Evolutionary conservation across 1,140 invertebrate species (phyloP).

Genomic region (Hetaerina americana): DNA sequence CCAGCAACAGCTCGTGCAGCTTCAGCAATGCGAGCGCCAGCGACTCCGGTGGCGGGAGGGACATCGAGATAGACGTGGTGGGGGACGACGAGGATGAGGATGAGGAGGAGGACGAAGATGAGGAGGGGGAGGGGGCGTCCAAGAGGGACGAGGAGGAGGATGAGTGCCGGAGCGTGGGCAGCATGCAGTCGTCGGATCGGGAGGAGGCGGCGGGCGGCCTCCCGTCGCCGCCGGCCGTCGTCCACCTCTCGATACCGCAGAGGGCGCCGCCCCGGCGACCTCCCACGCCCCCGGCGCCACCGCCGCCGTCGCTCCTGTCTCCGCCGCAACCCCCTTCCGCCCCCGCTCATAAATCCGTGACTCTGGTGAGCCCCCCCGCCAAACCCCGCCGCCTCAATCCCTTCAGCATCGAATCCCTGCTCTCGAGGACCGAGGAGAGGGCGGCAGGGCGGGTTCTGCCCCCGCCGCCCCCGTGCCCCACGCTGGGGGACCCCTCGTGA

Average conservation of each 20-base stretch:
- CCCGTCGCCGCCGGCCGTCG: too few relatives aligned
- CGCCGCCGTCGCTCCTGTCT: neutral
- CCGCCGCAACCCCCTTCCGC: constrained; percentile 1
- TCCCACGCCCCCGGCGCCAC: too few relatives aligned
- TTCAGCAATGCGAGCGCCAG: constrained; percentile 18
- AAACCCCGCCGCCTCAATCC: constrained; percentile 12
- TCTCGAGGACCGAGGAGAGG: constrained; percentile 5
- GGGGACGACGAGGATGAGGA: constrained; percentile 33
- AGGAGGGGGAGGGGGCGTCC: constrained; percentile 25
- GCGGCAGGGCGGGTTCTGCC: too few relatives aligned
- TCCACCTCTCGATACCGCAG: too few relatives aligned
- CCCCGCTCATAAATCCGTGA: constrained; percentile 1
- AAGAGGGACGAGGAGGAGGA: too few relatives aligned
- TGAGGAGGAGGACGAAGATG: constrained; percentile 42
- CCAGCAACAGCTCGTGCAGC: constrained; percentile 17
- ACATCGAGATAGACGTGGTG: constrained; percentile 64
- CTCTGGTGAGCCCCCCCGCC: neutral
- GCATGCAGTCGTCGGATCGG: neutral
- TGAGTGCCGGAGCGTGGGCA: neutral
- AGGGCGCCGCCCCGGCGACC: too few relatives aligned
- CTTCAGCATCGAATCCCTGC: constrained; percentile 17
- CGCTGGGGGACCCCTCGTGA: neutral
- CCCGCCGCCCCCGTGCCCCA: too few relatives aligned
- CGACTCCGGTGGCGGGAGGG: constrained; percentile 26
- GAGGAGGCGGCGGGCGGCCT: neutral